phyloP scores from a whole-genome alignment of 2,797 vertebrate genomes.

The Fundulus diaphanus region DNA sequence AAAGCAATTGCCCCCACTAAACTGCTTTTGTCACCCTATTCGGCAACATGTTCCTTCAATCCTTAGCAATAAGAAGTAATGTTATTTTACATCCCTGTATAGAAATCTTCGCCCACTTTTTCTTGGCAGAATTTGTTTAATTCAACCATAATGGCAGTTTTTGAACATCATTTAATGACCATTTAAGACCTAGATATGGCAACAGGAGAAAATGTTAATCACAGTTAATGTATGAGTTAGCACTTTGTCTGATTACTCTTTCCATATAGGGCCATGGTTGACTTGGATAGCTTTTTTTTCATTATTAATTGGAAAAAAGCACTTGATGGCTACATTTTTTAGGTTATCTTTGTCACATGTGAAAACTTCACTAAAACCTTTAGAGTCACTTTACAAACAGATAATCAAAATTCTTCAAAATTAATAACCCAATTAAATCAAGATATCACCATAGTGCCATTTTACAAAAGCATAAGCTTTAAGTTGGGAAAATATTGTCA shows the following conservation, averaged over 20 bases:
- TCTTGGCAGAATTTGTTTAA: neutral
- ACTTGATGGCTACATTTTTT: neutral
- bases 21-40: too few relatives aligned
- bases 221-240: neutral
- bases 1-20: too few relatives aligned
- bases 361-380: too few relatives aligned
- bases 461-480: too few relatives aligned
- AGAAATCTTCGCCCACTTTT: neutral
- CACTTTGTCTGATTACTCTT: neutral
- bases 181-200: neutral
- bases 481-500: too few relatives aligned
- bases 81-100: neutral
- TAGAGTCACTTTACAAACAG: too few relatives aligned
- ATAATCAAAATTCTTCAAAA: too few relatives aligned
- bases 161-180: neutral
- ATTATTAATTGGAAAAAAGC: neutral
- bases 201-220: neutral
- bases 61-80: neutral
- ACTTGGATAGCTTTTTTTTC: neutral
- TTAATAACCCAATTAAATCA: too few relatives aligned
- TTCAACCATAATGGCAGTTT: neutral
- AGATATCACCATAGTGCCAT: too few relatives aligned
- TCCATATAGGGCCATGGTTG: neutral
- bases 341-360: too few relatives aligned
- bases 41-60: neutral